Evolutionary conservation across 2,888 invertebrate genomes (phyloP).

Genomic region (Ectemnius lituratus): DNA sequence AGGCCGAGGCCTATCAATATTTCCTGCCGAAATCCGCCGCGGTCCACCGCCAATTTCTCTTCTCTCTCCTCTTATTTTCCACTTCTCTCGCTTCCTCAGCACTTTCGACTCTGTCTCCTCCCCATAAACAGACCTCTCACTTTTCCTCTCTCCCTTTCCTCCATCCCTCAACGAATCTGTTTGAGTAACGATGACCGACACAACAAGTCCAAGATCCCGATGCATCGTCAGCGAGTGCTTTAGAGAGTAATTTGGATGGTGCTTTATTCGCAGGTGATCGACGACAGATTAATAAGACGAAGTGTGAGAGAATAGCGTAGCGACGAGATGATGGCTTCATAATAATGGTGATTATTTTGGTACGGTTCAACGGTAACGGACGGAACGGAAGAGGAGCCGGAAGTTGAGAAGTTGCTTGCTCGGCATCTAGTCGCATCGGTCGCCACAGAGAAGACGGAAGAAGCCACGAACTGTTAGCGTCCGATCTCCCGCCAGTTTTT

Average conservation of each 20-base stretch:
- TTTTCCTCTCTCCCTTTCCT: not conserved
- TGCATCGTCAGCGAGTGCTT: no score
- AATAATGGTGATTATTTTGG: constrained; percentile 24
- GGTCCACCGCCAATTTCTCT: constrained; percentile 54
- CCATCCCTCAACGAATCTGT: not conserved
- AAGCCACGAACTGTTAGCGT: constrained; percentile 70
- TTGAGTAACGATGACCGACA: not conserved
- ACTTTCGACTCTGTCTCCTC: not conserved
- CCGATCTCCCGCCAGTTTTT: constrained; percentile 68
- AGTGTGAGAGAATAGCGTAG: constrained; percentile 13
- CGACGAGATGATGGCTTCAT: constrained; percentile 17
- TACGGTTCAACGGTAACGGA: constrained; percentile 22
- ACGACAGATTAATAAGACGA: not conserved
- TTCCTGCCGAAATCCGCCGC: constrained; percentile 71
- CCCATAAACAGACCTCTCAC: no score
- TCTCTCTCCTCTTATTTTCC: constrained; percentile 37
- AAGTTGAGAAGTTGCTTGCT: constrained; percentile 49
- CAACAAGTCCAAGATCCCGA: no score
- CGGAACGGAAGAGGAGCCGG: constrained; percentile 34
- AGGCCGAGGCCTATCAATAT: constrained; percentile 77
- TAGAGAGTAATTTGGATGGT: no score
- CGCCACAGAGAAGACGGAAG: constrained; percentile 52
- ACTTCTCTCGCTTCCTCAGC: constrained; percentile 18
- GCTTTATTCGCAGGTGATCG: not conserved
- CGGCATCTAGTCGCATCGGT: constrained; percentile 39